A percentile compares a stretch with the other conserved stretches of the same genome.
These are phyloP conservation scores for Collichthys lucidus DNA, from an alignment of 2,113 vertebrate species.

Conservation along the genomic window DNA sequence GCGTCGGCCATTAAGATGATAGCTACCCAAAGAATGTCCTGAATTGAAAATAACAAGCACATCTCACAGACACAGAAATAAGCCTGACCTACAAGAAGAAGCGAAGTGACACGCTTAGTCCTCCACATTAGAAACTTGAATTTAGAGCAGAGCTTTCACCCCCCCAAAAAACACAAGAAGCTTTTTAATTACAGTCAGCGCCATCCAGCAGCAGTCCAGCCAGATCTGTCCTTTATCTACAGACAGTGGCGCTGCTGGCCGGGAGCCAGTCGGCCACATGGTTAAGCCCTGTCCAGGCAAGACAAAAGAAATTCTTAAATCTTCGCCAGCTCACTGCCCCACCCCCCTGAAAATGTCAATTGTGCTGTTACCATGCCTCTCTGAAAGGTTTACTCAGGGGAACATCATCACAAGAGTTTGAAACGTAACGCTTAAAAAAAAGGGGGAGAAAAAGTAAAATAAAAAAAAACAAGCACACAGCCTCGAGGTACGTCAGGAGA, in stretches of 20 bases:
- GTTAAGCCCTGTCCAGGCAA: constrained; percentile 63
- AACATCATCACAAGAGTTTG: constrained; percentile 53
- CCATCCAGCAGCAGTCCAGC: constrained; percentile 51
- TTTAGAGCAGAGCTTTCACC: constrained; percentile 23
- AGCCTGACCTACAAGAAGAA: constrained; percentile 35
- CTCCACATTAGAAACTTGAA: constrained; percentile 17
- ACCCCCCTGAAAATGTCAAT: constrained; percentile 56
- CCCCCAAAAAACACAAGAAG: constrained; percentile 22
- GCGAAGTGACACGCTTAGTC: neutral
- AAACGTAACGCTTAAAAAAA: constrained; percentile 30
- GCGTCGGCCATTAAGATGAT: constrained; percentile 56
- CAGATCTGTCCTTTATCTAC: constrained; percentile 61
- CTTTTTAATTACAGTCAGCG: constrained; percentile 50
- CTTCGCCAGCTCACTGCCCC: constrained; percentile 54
- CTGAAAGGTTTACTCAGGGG: constrained; percentile 47
- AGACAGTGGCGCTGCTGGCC: constrained; percentile 62
- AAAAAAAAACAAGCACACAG: constrained; percentile 24
- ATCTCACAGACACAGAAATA: constrained; percentile 44
- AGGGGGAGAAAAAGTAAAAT: no score
- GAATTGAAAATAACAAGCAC: constrained; percentile 66
- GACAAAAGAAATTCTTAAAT: constrained; percentile 78
- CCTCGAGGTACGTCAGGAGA: constrained; percentile 48
- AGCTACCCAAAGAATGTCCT: constrained; percentile 37
- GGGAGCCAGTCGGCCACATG: constrained; percentile 65
- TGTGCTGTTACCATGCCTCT: constrained; percentile 35